Percentiles rank a stretch among this genome's conserved stretches.
Evolutionary conservation across 2,797 vertebrate genomes (phyloP).

Genomic region (Austrolebias charrua): DNA sequence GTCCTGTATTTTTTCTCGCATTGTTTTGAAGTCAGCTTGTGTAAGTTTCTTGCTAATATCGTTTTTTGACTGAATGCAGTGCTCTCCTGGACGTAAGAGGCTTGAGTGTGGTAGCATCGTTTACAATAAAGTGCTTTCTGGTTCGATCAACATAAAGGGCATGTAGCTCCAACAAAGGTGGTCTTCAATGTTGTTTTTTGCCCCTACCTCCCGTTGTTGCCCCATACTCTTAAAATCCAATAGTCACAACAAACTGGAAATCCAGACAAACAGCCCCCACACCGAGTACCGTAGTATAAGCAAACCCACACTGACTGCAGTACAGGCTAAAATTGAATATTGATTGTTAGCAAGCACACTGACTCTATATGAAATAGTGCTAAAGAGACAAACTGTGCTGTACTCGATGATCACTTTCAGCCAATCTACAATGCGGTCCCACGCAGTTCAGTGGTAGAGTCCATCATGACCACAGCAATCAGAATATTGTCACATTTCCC

Average conservation of each 20-base stretch:
- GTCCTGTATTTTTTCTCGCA: too few relatives aligned
- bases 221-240: conserved; percentile 15
- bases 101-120: too few relatives aligned
- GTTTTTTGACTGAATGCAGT: too few relatives aligned
- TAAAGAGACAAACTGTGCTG: conserved; percentile 36
- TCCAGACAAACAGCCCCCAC: conserved; percentile 35
- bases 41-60: too few relatives aligned
- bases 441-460: conserved; percentile 27
- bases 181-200: conserved; percentile 6
- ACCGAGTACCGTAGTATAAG: conserved; percentile 34
- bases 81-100: too few relatives aligned
- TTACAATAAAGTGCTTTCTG: neutral
- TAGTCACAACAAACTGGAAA: conserved; percentile 9
- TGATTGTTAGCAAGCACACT: conserved; percentile 53
- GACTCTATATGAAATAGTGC: conserved; percentile 50
- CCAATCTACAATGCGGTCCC: conserved; percentile 31
- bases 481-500: conserved; percentile 33
- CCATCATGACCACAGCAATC: conserved; percentile 24
- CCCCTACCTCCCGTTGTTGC: neutral
- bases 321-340: conserved; percentile 65
- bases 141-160: neutral
- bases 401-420: conserved; percentile 34
- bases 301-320: conserved; percentile 27
- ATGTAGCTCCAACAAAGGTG: conserved; percentile 1
- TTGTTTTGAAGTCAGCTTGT: too few relatives aligned